Base-by-base conservation (phyloP, 1,140 invertebrate species). In the Lethrus apterus region DNA sequence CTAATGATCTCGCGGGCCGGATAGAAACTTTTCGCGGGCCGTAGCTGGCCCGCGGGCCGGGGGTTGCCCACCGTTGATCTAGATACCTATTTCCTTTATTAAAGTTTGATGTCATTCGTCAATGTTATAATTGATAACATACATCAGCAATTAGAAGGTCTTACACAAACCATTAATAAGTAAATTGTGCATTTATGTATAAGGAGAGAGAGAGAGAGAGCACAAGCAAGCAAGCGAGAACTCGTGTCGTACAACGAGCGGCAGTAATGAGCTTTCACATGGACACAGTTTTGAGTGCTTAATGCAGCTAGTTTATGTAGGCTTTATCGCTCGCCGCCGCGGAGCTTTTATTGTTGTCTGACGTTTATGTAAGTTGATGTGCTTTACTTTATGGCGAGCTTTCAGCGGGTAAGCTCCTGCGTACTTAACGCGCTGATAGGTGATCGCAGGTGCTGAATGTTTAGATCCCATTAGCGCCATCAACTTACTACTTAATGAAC, bases 391-490 rank as follows among this genome's bases (percentile, higher is more conserved):
- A 58, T 56, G 48, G 54, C 53, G 56, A 48, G 56, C 56, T 58
- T 58, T 58, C 56, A 58, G 51, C 51, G 29, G 40, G 48, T 48
- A 50, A 51, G 46, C 54, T 49, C 30, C 51, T 32, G 15, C 31
- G 45, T 53, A 56, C 56, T 58, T 58, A 58, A 52, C 51, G 46
- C 32, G 23, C 52, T 55, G 54, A 58, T 56, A 54, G 54, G 54
- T 51, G 57, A 58, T 58, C 57, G 55, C 57, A 58, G 57, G 57
- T 58, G 48, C 48, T 50, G 48, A 50, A 50, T 50, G 57, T 58
- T 58, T 56, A 51, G 54, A 58, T 58, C 51, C 57, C 57, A 58
- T 58, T 58, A 58, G 46, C 57, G 47, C 57, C 57, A 58, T 56
- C 54, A 46, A 50, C 35, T 26, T 32, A 23, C 23, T 33, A 43